These are phyloP conservation scores for Aphis craccivora DNA, from an alignment of 1,140 invertebrate genomes.

Conservation along the genomic window DNA sequence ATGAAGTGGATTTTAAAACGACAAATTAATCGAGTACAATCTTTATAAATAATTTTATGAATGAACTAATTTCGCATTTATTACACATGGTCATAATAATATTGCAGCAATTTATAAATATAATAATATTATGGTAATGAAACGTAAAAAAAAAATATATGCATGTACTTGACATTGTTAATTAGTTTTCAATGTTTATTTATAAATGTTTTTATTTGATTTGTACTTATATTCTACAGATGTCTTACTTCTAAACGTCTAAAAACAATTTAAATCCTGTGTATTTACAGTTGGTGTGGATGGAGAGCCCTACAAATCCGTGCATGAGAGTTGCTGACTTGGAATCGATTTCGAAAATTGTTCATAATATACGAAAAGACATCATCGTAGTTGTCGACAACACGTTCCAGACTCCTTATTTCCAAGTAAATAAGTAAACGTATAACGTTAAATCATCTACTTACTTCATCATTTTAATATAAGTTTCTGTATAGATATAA, in stretches of 20 bases:
- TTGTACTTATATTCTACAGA: background rate
- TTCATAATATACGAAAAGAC: constrained; percentile 69
- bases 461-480: background rate
- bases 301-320: constrained; percentile 99
- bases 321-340: constrained; percentile 92
- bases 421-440: constrained; percentile 72
- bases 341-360: constrained; percentile 73
- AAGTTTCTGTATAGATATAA: background rate
- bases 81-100: background rate
- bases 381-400: constrained; percentile 94
- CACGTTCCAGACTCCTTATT: constrained; percentile 95
- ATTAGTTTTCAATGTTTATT: background rate
- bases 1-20: background rate
- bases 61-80: constrained; percentile 13
- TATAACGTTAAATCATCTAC: background rate
- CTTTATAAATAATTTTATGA: background rate
- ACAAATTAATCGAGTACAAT: background rate
- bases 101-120: background rate
- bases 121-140: background rate
- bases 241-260: background rate
- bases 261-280: background rate
- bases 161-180: background rate
- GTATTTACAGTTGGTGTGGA: constrained; percentile 87
- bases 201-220: background rate
- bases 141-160: background rate